A percentile compares a stretch with the other conserved stretches of the same genome.
Evolutionary conservation across 2,113 vertebrate species (phyloP).

Genomic region (Nanorana parkeri): DNA sequence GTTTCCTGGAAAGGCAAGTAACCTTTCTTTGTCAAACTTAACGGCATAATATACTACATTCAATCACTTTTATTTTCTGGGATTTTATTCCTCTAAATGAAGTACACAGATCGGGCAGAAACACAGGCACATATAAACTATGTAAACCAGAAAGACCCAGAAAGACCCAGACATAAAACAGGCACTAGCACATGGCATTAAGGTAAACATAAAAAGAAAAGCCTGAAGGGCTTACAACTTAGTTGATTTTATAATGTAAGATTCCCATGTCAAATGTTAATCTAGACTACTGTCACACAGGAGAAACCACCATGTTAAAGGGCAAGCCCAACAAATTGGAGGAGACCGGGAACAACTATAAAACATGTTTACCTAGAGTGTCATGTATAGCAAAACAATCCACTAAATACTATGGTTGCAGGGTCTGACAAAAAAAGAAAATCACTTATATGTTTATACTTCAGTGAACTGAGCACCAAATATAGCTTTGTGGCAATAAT

Average conservation of each 20-base stretch:
- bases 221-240: conserved; percentile 44
- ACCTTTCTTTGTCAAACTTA: conserved; percentile 8
- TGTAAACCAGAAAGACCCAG: conserved; percentile 5
- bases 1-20: not conserved
- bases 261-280: conserved; percentile 44
- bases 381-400: too few relatives aligned
- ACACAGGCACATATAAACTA: conserved; percentile 28
- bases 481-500: too few relatives aligned
- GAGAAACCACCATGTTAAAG: conserved; percentile 36
- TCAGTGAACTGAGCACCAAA: too few relatives aligned
- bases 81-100: conserved; percentile 32
- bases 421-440: too few relatives aligned
- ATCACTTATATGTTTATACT: too few relatives aligned
- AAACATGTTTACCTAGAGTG: too few relatives aligned
- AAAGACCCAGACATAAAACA: conserved; percentile 36
- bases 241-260: conserved; percentile 40
- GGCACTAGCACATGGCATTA: conserved; percentile 41
- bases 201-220: conserved; percentile 42
- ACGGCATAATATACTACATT: conserved; percentile 4
- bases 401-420: too few relatives aligned
- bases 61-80: conserved; percentile 2
- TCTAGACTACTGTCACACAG: conserved; percentile 39
- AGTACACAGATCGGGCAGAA: conserved; percentile 11
- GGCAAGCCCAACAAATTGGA: conserved; percentile 5
- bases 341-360: too few relatives aligned